Evolutionary conservation across 2,113 vertebrate genomes (phyloP).

Genomic region (Callipepla squamata): DNA sequence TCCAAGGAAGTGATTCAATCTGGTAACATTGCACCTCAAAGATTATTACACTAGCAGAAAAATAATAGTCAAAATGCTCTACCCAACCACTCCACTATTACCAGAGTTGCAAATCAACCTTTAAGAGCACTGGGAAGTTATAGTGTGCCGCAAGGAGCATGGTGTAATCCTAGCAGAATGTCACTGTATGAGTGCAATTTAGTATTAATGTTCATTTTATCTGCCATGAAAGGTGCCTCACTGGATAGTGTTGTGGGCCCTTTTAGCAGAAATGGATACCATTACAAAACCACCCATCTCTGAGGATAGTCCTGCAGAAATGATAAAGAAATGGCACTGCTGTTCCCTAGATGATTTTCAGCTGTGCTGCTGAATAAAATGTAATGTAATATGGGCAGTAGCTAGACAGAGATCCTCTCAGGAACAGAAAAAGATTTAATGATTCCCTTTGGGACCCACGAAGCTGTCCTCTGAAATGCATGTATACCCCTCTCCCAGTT

Average conservation of each 20-base stretch:
- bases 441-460: background rate
- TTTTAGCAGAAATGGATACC: slow-evolving; percentile 20
- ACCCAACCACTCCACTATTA: background rate
- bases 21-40: background rate
- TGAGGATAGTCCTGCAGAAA: background rate
- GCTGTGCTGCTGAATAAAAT: background rate
- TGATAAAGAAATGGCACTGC: background rate
- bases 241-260: background rate
- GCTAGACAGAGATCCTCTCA: background rate
- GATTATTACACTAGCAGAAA: background rate
- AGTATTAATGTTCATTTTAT: slow-evolving; percentile 17
- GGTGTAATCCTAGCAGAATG: background rate
- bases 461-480: background rate
- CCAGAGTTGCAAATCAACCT: slow-evolving; percentile 23
- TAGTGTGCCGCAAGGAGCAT: background rate
- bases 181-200: background rate
- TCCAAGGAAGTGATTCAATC: background rate
- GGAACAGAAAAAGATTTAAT: background rate
- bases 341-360: background rate
- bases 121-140: slow-evolving; percentile 21
- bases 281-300: background rate
- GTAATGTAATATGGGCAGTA: background rate
- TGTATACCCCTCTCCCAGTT: background rate
- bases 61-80: background rate
- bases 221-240: background rate